Conservation (phyloP, 2,113 vertebrate species). For the Prietella phreatophila region DNA sequence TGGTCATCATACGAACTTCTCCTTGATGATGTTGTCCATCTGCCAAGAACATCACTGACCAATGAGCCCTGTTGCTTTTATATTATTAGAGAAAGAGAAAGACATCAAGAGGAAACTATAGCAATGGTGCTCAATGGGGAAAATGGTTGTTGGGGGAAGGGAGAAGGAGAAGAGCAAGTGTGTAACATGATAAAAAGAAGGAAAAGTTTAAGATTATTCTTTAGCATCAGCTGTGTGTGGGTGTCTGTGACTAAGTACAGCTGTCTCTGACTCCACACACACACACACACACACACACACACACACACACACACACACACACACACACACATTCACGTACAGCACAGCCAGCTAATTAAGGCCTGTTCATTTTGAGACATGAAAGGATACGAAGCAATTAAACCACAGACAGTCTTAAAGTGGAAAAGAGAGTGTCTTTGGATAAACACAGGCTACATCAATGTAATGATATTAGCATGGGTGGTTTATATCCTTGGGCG, state of each 20-base stretch:
- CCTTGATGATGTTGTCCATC: not conserved
- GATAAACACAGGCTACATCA: not conserved
- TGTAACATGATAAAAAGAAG: not conserved
- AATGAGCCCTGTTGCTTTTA: not conserved
- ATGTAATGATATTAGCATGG: not conserved
- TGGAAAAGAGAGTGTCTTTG: not conserved
- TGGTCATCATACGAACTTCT: not conserved
- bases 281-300: too few relatives aligned
- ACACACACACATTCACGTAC: too few relatives aligned
- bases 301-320: too few relatives aligned
- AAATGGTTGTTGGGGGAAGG: constrained; percentile 41
- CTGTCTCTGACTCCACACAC: constrained; percentile 46
- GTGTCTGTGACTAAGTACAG: constrained; percentile 67
- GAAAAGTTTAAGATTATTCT: constrained; percentile 61
- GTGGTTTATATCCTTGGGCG: not conserved
- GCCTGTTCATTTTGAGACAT: constrained; percentile 36
- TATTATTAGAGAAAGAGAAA: not conserved
- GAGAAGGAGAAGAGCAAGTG: not conserved
- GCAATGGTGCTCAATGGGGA: not conserved
- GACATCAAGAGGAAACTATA: not conserved
- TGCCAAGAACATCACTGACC: not conserved
- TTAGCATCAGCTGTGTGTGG: constrained; percentile 74
- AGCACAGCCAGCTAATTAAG: constrained; percentile 47
- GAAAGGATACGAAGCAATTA: constrained; percentile 37
- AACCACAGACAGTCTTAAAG: constrained; percentile 30